Evolutionary conservation across 2,888 invertebrate species (phyloP), one percentile per base, ranked within the genome.

Genomic region (Morpho achilles): DNA sequence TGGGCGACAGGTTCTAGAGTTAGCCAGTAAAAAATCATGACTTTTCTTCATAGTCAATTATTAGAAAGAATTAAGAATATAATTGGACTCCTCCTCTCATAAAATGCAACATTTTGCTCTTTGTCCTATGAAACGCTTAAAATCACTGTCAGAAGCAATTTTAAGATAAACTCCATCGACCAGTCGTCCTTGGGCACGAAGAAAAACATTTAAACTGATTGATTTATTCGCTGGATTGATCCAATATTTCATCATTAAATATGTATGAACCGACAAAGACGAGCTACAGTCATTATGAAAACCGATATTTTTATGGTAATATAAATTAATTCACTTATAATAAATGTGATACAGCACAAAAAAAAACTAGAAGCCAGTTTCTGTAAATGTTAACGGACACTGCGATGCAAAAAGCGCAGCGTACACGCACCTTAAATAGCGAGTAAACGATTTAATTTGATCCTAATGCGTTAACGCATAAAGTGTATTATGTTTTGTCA

Each of bases 281-380:
- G 73, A 80, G 74, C 70, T 70, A 51, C 71, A 68, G 68, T 75
- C 80, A 81, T 85, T 85, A 84, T 82, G 81, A 80, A 79, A 84
- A 82, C 75, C 73, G 77, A 73, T 74, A 83, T 82, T 84, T 83
- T 86, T 81, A 84, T 86, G 76, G 75, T 81, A 81, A 86, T 85
- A 82, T 79, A 80, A 87, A 87, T 88, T 86, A 86, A 87, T 87
- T 87, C 85, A 80, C 82, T 85, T 86, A 84, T 84, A 82, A 84
- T 87, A 82, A 87, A 84, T 76, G 77, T 66, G 61, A 65, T 75
- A 73, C 41, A 44, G 46, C 50, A 46, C 54, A 83, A 84, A 85
- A 82, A 84, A 80, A 75, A 74, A 47, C 2, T 10, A 73, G 76
- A 75, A 73, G 73, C 71, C 72, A 65, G 66, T 82, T 84, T 84